phyloP scores from a whole-genome alignment of 2,888 invertebrate species.

The Latrodectus elegans region DNA sequence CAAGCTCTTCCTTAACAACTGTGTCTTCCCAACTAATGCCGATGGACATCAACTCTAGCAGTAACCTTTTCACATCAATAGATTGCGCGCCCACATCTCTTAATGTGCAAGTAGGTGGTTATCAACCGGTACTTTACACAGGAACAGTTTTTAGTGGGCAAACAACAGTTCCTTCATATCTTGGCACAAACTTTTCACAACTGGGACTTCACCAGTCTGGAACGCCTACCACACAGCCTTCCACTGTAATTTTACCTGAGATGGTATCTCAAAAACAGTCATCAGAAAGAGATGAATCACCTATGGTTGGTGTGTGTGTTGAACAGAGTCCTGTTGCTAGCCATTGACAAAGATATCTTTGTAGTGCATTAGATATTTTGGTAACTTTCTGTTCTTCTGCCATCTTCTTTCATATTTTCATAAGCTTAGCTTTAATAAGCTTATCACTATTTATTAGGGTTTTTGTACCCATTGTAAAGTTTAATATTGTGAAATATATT shows the following conservation, averaged over 20 bases:
- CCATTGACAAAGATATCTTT: constrained; percentile 78
- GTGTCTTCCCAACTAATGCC: constrained; percentile 70
- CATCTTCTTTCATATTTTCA: constrained; percentile 23
- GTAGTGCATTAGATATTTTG: constrained; percentile 39
- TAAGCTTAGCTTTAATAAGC: not conserved
- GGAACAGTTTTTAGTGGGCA: constrained; percentile 66
- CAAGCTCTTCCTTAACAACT: constrained; percentile 66
- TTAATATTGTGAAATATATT: not conserved
- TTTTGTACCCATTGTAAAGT: not conserved
- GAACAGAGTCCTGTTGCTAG: constrained; percentile 95
- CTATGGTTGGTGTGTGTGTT: constrained; percentile 91
- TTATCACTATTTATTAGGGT: not conserved
- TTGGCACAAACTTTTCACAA: constrained; percentile 67
- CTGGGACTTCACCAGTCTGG: constrained; percentile 63
- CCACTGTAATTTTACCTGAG: constrained; percentile 64
- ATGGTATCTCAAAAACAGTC: constrained; percentile 63
- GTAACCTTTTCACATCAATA: constrained; percentile 72
- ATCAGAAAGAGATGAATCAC: constrained; percentile 82
- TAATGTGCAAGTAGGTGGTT: constrained; percentile 74
- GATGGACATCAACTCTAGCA: constrained; percentile 73
- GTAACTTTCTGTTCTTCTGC: constrained; percentile 43
- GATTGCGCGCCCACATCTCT: constrained; percentile 76
- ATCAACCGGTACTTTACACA: constrained; percentile 60
- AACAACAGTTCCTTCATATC: constrained; percentile 66
- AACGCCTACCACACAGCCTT: constrained; percentile 68